phyloP scores from a whole-genome alignment of 2,888 invertebrate species.

The Xiphydria camelus region DNA sequence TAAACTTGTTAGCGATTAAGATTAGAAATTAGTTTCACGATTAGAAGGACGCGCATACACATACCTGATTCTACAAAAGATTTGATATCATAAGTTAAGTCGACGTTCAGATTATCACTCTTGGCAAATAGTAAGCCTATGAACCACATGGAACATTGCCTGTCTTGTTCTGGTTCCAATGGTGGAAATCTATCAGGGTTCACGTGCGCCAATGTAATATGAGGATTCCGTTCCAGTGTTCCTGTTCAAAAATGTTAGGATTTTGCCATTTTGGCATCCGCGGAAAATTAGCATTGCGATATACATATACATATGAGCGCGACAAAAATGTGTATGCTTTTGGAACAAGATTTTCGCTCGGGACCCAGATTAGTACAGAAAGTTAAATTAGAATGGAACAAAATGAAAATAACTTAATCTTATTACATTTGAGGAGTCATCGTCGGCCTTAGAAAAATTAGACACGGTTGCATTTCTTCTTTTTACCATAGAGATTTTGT shows the following conservation, averaged over 20 bases:
- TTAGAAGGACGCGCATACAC: slow-evolving; percentile 17
- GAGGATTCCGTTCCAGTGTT: slow-evolving; percentile 87
- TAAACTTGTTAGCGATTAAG: no score
- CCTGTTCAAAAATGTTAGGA: slow-evolving; percentile 58
- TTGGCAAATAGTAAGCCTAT: slow-evolving; percentile 93
- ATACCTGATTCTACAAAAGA: slow-evolving; percentile 87
- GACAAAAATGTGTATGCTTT: no score
- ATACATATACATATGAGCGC: no score
- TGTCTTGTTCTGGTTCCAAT: slow-evolving; percentile 60
- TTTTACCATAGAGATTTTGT: background rate
- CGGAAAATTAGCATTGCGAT: slow-evolving; percentile 25
- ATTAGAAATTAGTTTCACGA: no score
- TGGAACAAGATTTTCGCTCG: background rate
- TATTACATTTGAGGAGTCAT: no score
- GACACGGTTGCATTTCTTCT: background rate
- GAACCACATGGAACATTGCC: slow-evolving; percentile 92
- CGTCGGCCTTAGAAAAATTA: background rate
- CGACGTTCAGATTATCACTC: slow-evolving; percentile 84
- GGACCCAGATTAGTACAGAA: no score
- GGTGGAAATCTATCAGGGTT: slow-evolving; percentile 86
- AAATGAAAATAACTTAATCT: no score
- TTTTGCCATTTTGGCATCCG: slow-evolving; percentile 37
- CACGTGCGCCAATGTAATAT: slow-evolving; percentile 91
- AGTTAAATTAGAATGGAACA: no score
- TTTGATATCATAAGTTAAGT: slow-evolving; percentile 91